Evolutionary conservation across 1,140 invertebrate species (phyloP).

Genomic region (Pseudomyrmex pallidus): DNA sequence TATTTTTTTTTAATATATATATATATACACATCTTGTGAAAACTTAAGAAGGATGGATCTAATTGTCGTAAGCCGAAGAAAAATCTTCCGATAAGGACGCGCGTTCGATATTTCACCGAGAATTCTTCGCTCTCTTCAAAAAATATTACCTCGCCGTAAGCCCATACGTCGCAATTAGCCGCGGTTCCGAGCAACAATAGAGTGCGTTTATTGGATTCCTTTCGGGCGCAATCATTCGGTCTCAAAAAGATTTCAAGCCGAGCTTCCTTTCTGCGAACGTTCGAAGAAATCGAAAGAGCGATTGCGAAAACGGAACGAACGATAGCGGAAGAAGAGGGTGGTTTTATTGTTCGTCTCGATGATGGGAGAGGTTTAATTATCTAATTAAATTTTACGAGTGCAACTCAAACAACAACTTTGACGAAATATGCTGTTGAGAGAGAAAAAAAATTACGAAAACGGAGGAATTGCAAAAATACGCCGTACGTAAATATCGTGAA

Average conservation of each 20-base stretch:
- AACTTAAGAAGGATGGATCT: constrained; percentile 3
- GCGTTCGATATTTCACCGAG: constrained; percentile 38
- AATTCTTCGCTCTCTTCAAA: constrained; percentile 18
- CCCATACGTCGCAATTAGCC: constrained; percentile 68
- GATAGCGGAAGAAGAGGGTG: neutral
- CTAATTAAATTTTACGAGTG: constrained; percentile 26
- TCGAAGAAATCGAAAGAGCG: constrained; percentile 45
- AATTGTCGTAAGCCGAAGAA: constrained; percentile 27
- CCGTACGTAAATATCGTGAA: too few species aligned
- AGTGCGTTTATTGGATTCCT: constrained; percentile 74
- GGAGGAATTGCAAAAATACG: too few species aligned
- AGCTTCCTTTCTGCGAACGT: constrained; percentile 26
- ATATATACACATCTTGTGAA: neutral
- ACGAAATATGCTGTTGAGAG: too few species aligned
- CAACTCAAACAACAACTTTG: neutral
- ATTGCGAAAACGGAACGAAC: constrained; percentile 13
- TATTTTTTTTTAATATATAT: neutral
- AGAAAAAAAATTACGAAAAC: too few species aligned
- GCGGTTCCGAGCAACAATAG: constrained; percentile 61
- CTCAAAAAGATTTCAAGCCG: constrained; percentile 67
- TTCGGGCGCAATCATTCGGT: constrained; percentile 58
- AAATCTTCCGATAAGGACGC: constrained; percentile 15
- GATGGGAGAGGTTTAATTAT: constrained; percentile 37
- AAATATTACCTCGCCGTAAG: constrained; percentile 52
- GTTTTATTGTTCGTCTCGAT: constrained; percentile 38